Evolutionary conservation across 2,888 invertebrate species (phyloP), one percentile per base, ranked within the genome.

Genomic region (Fabriciana adippe): DNA sequence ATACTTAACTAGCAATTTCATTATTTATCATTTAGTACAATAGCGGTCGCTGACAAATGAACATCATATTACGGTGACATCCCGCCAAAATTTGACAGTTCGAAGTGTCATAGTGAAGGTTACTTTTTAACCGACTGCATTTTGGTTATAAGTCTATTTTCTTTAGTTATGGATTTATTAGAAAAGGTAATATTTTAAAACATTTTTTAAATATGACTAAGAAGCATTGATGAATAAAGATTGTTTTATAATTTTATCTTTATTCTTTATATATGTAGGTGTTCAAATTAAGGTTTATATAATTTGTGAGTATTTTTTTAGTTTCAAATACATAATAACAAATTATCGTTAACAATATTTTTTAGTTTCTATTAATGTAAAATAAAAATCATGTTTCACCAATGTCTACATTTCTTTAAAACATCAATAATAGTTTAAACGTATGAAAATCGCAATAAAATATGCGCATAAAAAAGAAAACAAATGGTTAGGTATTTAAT

Each of bases 121-220:
- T 66, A 61, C 64, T 68, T 71, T 73, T 61, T 48, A 26, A 26
- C 26, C 26, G 26, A 26, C 26, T 26, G 3, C 26, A 26, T 26
- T 21, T 21, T 21, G 21, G 54, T 61, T 68, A 65, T 15, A 31
- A 55, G 16, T 47, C 68, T 55, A 5, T n/a, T 16, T 51, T 35
- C 60, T 53, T 61, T 21, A 48, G 67, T 55, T 18, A 77, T 77
- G 77, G 77, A 77, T 74, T 55, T 77, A 55, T 68, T 77, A 50
- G 73, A 54, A 31, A 77, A 76, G 76, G 77, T 76, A 72, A 48
- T 11, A 16, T 59, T 18, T 54, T 53, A 16, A 21, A 47, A 47
- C 8, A 6, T 48, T n/a, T 26, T 26, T 6, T 53, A 11, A 16
- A 47, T 53, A 50, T 35, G 18, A 53, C 47, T 59, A 53, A n/a